phyloP scores from a whole-genome alignment of 1,140 invertebrate genomes.

The Matsumurasca onukii region DNA sequence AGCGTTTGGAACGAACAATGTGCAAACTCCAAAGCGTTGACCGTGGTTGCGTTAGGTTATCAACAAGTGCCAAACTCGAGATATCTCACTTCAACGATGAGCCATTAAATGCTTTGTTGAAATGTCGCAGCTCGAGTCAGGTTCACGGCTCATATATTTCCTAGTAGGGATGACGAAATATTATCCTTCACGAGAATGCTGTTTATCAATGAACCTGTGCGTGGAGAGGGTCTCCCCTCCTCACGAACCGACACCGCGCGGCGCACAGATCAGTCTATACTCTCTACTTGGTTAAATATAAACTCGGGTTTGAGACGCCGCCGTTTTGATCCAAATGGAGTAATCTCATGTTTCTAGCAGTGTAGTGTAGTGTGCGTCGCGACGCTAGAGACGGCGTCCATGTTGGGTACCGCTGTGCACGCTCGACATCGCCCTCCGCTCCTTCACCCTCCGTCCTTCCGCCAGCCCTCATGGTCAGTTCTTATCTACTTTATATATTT shows the following conservation, averaged over 20 bases:
- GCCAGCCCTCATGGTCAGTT: no score
- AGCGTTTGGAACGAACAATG: no score
- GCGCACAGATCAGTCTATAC: background rate
- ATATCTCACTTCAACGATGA: no score
- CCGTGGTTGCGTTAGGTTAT: no score
- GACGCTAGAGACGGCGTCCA: background rate
- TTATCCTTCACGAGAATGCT: conserved; percentile 6
- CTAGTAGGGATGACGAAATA: conserved; percentile 15
- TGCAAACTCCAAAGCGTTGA: no score
- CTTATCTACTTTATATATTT: no score
- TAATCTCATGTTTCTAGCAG: conserved; percentile 30
- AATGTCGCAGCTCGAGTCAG: no score
- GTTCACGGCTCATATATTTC: background rate
- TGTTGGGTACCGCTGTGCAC: background rate
- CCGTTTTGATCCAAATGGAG: conserved; percentile 29
- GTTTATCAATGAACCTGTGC: conserved; percentile 2
- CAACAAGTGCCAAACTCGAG: no score
- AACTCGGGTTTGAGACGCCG: conserved; percentile 8
- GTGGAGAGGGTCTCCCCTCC: background rate
- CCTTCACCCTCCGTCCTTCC: no score
- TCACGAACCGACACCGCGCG: conserved; percentile 4
- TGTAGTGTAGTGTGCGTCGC: no score
- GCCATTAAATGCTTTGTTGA: no score
- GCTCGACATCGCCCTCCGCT: no score
- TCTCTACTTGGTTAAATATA: conserved; percentile 29